Evolutionary conservation across 2,888 invertebrate genomes (phyloP).

Genomic region (Hypomecis punctinalis): DNA sequence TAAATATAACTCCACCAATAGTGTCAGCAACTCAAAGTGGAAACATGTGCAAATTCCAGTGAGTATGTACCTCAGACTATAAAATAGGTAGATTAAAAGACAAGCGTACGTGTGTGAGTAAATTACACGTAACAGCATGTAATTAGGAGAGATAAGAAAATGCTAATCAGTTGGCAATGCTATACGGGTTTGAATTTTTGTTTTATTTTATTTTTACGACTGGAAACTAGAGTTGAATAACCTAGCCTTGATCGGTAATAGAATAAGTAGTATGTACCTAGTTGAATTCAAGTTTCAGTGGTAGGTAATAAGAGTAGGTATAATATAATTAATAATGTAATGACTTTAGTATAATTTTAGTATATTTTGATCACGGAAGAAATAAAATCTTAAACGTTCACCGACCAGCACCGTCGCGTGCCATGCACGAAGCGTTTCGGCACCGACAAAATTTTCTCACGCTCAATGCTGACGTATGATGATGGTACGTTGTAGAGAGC

Average conservation of each 20-base stretch:
- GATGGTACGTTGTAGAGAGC: too few species aligned
- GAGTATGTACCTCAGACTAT: background rate
- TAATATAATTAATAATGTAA: background rate
- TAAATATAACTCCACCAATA: too few species aligned
- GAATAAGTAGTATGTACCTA: background rate
- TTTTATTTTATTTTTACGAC: background rate
- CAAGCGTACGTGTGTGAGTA: constrained; percentile 7
- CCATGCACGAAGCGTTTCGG: too few species aligned
- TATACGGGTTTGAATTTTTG: constrained; percentile 1
- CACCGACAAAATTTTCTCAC: too few species aligned
- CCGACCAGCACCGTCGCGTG: too few species aligned
- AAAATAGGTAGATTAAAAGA: constrained; percentile 13
- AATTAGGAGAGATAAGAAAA: constrained; percentile 17
- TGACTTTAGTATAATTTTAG: too few species aligned
- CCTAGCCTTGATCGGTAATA: background rate
- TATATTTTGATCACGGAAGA: too few species aligned
- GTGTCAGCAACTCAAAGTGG: background rate
- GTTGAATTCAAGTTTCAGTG: background rate
- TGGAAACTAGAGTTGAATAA: constrained; percentile 1
- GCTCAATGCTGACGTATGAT: too few species aligned
- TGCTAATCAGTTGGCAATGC: constrained; percentile 13
- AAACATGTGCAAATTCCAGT: background rate
- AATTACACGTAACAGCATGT: constrained; percentile 6
- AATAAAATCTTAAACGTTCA: too few species aligned
- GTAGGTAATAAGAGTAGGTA: background rate